These are phyloP conservation scores for Rhinophrynus dorsalis DNA, from an alignment of 2,797 vertebrate genomes.

Conservation along the genomic window DNA sequence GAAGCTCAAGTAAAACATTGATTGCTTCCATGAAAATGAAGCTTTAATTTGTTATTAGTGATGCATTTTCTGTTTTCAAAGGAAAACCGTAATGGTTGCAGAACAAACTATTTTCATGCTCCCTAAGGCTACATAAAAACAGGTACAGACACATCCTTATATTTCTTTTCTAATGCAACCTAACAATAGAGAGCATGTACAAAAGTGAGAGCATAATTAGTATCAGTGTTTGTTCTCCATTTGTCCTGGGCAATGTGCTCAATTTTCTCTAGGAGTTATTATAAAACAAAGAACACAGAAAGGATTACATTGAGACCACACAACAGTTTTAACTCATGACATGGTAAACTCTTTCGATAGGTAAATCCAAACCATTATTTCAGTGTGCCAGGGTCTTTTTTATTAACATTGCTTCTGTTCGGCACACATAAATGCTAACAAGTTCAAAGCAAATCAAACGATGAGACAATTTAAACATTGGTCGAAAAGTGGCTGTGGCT, in stretches of 20 bases:
- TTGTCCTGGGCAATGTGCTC: slow-evolving; percentile 43
- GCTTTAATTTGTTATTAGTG: slow-evolving; percentile 45
- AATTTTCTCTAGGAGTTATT: slow-evolving; percentile 46
- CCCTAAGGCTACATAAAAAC: slow-evolving; percentile 38
- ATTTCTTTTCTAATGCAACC: slow-evolving; percentile 4
- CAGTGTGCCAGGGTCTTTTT: background rate
- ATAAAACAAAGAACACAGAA: slow-evolving; percentile 19
- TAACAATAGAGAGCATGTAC: slow-evolving; percentile 30
- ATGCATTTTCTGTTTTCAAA: slow-evolving; percentile 29
- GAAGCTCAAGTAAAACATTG: slow-evolving; percentile 38
- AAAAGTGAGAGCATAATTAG: slow-evolving; percentile 43
- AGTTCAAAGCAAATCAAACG: slow-evolving; percentile 77
- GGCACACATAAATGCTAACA: slow-evolving; percentile 66
- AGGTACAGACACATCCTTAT: slow-evolving; percentile 42
- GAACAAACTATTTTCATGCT: slow-evolving; percentile 41
- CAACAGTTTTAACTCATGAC: slow-evolving; percentile 42
- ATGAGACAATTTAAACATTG: slow-evolving; percentile 69
- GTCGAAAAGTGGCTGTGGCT: slow-evolving; percentile 56
- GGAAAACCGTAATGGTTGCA: slow-evolving; percentile 38
- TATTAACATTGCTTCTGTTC: no score
- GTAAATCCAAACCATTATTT: background rate
- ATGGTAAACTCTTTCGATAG: slow-evolving; percentile 19
- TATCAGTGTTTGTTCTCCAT: slow-evolving; percentile 48
- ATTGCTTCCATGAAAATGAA: slow-evolving; percentile 32
- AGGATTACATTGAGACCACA: slow-evolving; percentile 51